A percentile compares a stretch with the other conserved stretches of the same genome.
phyloP scores from a whole-genome alignment of 2,113 vertebrate species.

The Neodontobutis hainanensis region DNA sequence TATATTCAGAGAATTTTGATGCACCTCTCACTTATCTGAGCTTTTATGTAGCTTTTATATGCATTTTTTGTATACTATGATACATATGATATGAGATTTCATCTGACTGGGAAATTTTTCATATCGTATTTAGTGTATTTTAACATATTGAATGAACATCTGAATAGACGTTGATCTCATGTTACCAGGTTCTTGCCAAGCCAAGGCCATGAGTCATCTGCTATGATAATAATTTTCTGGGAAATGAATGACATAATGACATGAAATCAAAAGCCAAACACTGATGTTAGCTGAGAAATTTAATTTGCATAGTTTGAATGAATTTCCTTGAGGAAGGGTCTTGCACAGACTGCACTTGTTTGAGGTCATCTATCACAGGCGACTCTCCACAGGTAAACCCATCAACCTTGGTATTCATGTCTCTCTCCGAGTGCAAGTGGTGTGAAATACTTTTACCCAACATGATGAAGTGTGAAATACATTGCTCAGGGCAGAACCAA shows the following conservation, averaged over 20 bases:
- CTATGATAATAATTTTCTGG: conserved; percentile 26
- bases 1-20: background rate
- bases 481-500: conserved; percentile 56
- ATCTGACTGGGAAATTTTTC: background rate
- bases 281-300: conserved; percentile 8
- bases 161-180: background rate
- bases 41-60: no score
- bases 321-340: background rate
- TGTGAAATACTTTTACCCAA: conserved; percentile 69
- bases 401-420: conserved; percentile 54
- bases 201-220: conserved; percentile 17
- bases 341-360: conserved; percentile 15
- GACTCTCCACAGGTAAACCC: conserved; percentile 57
- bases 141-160: background rate
- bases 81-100: background rate
- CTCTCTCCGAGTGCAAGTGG: conserved; percentile 61
- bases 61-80: background rate
- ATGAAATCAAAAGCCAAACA: conserved; percentile 32
- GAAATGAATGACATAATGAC: conserved; percentile 37
- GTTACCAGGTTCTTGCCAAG: background rate
- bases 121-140: background rate
- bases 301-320: conserved; percentile 5
- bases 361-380: conserved; percentile 32
- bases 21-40: background rate
- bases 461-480: conserved; percentile 77